Conservation (phyloP, 2,113 vertebrate species). For the Lipotes vexillifer region DNA sequence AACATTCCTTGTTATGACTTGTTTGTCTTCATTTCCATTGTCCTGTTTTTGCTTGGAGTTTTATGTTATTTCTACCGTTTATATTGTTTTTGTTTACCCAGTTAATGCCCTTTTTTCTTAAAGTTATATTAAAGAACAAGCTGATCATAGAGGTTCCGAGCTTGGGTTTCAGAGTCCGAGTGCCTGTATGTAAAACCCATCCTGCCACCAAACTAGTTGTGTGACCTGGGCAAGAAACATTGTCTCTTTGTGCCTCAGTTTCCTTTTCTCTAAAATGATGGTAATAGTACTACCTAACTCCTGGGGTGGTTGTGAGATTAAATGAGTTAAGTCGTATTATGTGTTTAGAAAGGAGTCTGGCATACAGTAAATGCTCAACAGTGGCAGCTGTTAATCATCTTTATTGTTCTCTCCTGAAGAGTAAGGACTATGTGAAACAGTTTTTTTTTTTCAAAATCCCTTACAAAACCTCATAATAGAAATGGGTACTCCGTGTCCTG, state of each 20-base stretch:
- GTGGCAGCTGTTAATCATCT: not conserved
- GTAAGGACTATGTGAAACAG: not conserved
- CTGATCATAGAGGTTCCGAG: not conserved
- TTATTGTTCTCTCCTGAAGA: not conserved
- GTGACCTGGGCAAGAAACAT: not conserved
- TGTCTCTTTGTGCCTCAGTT: not conserved
- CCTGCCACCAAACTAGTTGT: not conserved
- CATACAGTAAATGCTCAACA: not conserved
- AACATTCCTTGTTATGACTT: not conserved
- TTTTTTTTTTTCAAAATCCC: not conserved
- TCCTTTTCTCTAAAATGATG: not conserved
- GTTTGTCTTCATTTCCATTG: not conserved
- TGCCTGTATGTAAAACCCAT: not conserved
- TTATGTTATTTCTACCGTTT: not conserved
- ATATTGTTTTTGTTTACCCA: not conserved
- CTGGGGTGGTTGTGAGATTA: not conserved
- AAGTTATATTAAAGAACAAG: not conserved
- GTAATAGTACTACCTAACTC: not conserved
- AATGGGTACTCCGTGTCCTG: not conserved
- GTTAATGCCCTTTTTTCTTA: not conserved
- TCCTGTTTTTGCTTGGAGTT: not conserved
- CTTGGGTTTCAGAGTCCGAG: not conserved
- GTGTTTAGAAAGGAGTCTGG: not conserved
- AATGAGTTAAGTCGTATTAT: not conserved
- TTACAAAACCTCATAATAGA: not conserved